Percentiles rank a stretch among this genome's conserved stretches.
These are phyloP conservation scores for Pipra filicauda DNA, from an alignment of 2,113 vertebrate species.

Conservation along the genomic window DNA sequence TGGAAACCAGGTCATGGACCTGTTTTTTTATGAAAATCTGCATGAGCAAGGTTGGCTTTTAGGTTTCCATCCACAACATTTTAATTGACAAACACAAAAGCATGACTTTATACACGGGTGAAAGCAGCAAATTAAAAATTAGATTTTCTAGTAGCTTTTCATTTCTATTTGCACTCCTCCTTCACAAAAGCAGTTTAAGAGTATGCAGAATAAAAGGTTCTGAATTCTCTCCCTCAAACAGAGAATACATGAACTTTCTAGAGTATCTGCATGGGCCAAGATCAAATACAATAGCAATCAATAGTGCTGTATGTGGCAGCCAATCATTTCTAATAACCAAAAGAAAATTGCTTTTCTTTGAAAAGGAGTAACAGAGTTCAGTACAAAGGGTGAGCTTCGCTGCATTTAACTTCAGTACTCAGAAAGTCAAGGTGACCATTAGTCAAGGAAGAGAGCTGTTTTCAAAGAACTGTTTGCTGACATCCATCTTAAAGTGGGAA, in stretches of 20 bases:
- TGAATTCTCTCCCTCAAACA: not conserved
- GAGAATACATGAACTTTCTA: not conserved
- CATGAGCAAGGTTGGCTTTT: rapidly evolving
- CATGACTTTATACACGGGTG: not conserved
- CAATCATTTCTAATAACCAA: not conserved
- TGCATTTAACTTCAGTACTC: not conserved
- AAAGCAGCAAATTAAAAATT: not conserved
- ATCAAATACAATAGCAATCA: constrained; percentile 12
- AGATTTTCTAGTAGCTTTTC: not conserved
- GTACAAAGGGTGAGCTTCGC: not conserved
- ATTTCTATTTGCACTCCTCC: not conserved
- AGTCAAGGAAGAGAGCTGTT: not conserved
- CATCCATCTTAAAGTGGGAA: not conserved
- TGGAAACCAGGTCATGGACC: not conserved
- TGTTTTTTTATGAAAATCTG: not conserved
- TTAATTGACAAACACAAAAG: not conserved
- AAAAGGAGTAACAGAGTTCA: constrained; percentile 1
- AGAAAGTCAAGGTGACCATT: not conserved
- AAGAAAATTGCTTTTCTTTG: constrained; percentile 22
- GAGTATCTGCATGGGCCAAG: not conserved
- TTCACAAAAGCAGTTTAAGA: not conserved
- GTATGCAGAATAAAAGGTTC: not conserved
- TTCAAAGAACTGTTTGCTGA: not conserved
- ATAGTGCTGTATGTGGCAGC: not conserved
- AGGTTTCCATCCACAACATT: not conserved